Evolutionary conservation across 2,797 vertebrate species (phyloP), one percentile per base, ranked within the genome.

Genomic region (Alectoris magna): DNA sequence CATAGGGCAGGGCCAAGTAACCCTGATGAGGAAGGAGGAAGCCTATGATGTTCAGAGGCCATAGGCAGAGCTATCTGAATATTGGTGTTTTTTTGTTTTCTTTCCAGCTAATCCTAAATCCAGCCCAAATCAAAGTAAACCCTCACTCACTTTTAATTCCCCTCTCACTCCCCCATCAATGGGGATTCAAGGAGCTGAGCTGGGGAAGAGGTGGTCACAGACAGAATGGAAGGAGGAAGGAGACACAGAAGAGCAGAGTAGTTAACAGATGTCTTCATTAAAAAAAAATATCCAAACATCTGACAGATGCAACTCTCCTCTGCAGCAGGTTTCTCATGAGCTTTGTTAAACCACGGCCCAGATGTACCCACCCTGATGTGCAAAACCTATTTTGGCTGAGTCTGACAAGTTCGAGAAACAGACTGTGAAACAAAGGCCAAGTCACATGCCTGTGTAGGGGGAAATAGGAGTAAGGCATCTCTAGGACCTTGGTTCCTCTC

Each of bases 1-100:
- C 16, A 27, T 34, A 79, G 82, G 53, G 29, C 36, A 23, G 6
- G 1, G 44, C 48, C 0, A 0, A 2, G 2, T 31, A 36, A 0
- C 0, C 21, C 38, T 2, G 0, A 26, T 18, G 3, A 0, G 31
- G 19, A 58, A 71, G 49, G 72, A 73, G 48, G 31, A 64, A 74
- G 10, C 11, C 48, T 80, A 48, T 58, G 49, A 21, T 74, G 43
- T 39, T 87, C 56, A 49, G 41, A 56, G 39, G 13, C 76, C 82
- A 62, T 10, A 68, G 38, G 60, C 12, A 74, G 82, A 92, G 39
- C 39, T 22, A 83, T 34, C n/a, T 0, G 11, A 2, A 79, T 79
- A 26, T 48, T 13, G 59, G 14, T 2, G 2, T 9, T 39, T 39
- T 39, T 39, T 39, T 39, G 36, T 26, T 76, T 64, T 91, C 58